Conservation (phyloP, 2,113 vertebrate genomes). For the Tupaia tana region DNA sequence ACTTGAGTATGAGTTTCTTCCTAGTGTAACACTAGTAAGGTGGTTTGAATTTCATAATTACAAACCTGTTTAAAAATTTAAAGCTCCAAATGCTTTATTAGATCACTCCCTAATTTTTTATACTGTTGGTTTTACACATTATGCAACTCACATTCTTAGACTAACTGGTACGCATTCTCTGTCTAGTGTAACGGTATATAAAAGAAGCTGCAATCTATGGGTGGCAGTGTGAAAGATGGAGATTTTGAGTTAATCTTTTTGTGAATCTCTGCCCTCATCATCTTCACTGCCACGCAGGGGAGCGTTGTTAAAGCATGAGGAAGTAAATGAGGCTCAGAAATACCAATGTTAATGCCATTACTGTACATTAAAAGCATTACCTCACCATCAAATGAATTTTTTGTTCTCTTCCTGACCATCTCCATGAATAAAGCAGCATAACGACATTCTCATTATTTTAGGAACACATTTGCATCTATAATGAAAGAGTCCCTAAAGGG, state of each 20-base stretch:
- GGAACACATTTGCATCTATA: constrained; percentile 79
- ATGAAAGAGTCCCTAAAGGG: constrained; percentile 79
- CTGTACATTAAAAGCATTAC: constrained; percentile 66
- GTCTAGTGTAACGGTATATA: neutral
- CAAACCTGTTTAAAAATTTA: neutral
- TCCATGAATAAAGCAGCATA: constrained; percentile 75
- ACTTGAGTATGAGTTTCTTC: neutral
- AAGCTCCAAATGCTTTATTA: constrained; percentile 1
- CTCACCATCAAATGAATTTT: constrained; percentile 69
- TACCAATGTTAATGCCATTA: constrained; percentile 65
- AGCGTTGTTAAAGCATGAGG: constrained; percentile 23
- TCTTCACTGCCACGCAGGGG: neutral
- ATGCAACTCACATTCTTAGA: neutral
- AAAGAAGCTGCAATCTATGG: neutral
- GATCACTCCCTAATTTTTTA: neutral
- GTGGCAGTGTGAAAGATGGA: neutral
- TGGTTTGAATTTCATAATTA: neutral
- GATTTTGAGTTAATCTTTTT: neutral
- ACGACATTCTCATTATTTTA: constrained; percentile 80
- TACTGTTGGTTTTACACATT: neutral
- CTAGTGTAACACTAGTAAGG: neutral
- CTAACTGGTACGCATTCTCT: neutral
- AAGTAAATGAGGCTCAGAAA: constrained; percentile 65
- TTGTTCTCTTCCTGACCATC: constrained; percentile 74
- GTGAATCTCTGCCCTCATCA: neutral